Evolutionary conservation across 1,140 invertebrate genomes (phyloP).

Genomic region (Streblospio benedicti): DNA sequence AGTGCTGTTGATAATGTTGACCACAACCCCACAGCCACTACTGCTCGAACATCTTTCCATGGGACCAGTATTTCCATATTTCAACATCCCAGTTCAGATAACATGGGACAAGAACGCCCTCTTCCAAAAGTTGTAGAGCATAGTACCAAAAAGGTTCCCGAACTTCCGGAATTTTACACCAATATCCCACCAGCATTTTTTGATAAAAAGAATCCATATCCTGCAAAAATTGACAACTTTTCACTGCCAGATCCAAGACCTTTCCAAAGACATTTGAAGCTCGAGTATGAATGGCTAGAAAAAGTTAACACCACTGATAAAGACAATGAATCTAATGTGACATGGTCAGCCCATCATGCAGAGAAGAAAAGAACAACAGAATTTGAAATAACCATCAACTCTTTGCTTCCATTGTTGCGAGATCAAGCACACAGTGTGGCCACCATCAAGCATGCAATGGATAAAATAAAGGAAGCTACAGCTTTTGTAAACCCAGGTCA

Average conservation of each 20-base stretch:
- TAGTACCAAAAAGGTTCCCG: not conserved
- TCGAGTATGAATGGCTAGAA: too few species aligned
- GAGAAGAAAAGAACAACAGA: not conserved
- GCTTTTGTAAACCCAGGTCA: conserved; percentile 19
- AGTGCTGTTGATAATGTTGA: conserved; percentile 27
- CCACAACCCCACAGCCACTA: conserved; percentile 25
- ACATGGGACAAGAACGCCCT: not conserved
- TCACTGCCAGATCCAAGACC: not conserved
- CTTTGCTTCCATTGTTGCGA: conserved; percentile 18
- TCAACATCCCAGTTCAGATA: conserved; percentile 16
- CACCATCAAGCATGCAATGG: conserved; percentile 20
- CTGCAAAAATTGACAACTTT: too few species aligned
- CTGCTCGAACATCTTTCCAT: conserved; percentile 22
- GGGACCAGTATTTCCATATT: conserved; percentile 24
- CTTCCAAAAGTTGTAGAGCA: not conserved
- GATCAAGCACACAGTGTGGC: conserved; percentile 21
- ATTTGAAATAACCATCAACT: not conserved
- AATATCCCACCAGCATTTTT: conserved; percentile 8
- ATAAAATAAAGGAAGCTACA: conserved; percentile 12
- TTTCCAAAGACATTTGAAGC: too few species aligned
- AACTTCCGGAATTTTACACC: conserved; percentile 11
- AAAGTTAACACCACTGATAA: not conserved
- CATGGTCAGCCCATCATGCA: not conserved
- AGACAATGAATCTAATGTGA: not conserved
- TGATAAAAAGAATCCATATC: conserved; percentile 2